phyloP scores from a whole-genome alignment of 2,113 vertebrate genomes.

The Baryphthengus martii region DNA sequence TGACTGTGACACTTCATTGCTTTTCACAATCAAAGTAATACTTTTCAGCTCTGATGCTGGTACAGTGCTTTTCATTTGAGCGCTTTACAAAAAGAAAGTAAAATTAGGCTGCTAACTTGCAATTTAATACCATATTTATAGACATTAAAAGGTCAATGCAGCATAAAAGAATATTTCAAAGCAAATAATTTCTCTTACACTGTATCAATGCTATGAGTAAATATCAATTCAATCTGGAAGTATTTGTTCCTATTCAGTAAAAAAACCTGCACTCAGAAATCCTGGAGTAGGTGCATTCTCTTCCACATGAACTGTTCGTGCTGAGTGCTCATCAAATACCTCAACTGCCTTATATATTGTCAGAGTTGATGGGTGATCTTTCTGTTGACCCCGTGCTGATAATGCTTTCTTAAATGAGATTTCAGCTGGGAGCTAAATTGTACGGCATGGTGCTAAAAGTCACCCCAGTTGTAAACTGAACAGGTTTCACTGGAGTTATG shows the following conservation, averaged over 20 bases:
- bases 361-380: neutral
- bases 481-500: constrained; percentile 2
- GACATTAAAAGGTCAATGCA: neutral
- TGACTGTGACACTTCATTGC: neutral
- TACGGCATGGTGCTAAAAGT: neutral
- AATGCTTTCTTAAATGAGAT: neutral
- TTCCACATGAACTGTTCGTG: neutral
- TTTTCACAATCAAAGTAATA: neutral
- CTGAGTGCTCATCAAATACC: neutral
- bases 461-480: neutral
- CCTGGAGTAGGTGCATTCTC: neutral
- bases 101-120: neutral
- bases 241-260: neutral
- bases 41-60: neutral
- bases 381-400: neutral
- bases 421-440: neutral
- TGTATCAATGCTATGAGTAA: neutral
- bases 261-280: neutral
- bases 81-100: neutral
- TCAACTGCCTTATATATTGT: neutral
- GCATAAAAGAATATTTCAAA: neutral
- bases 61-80: neutral
- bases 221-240: neutral
- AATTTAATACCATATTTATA: neutral
- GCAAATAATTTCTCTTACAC: neutral